Base-by-base conservation (phyloP, 2,888 invertebrate species). In the Lithophane semibrunnea region DNA sequence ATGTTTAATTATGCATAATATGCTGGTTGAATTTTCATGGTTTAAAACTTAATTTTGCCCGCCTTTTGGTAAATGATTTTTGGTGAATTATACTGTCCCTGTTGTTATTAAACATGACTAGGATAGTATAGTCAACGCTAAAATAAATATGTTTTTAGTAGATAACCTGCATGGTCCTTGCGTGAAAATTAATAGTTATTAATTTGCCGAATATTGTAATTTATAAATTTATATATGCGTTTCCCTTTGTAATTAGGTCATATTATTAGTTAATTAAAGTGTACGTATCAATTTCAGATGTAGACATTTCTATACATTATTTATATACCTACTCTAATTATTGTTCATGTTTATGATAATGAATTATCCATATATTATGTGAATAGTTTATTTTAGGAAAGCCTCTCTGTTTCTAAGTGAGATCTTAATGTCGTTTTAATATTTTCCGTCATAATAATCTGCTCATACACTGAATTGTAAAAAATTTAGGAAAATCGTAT, bases 1-100 rank as follows among this genome's bases (percentile, higher is more conserved):
- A 3, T 58, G 12, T 44, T 77, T 74, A 58, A 72, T 74, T 81
- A 67, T 78, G 72, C 5, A 69, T 84, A 68, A 69, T 84, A 68
- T 61, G 67, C 61, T 44, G 13, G 4, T 37, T n/a, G 10, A 1
- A 29, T 7, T 56, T 60, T 44, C 16, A 37, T 29, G 12, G 10
- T 44, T 9, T 16, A 24, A 1, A n/a, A 3, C 9, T 44, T 8
- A 42, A 52, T 1, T 42, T 52, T 68, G 7, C 18, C 1, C 12
- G 8, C 18, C 2, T 49, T 49, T 69, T 47, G 16, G 16, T 29
- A 18, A 42, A 42, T 42, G 42, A 9, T 44, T 44, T 44, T 44
- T 42, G 42, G 44, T 44, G 44, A 44, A 44, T 44, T 9, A 44
- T 13, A 13, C 10, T 49, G 5, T 52, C 8, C 5, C 0, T 52